Percentiles rank a stretch among this genome's conserved stretches.
Conservation (phyloP, 2,113 vertebrate genomes). For the Spheniscus mendiculus region DNA sequence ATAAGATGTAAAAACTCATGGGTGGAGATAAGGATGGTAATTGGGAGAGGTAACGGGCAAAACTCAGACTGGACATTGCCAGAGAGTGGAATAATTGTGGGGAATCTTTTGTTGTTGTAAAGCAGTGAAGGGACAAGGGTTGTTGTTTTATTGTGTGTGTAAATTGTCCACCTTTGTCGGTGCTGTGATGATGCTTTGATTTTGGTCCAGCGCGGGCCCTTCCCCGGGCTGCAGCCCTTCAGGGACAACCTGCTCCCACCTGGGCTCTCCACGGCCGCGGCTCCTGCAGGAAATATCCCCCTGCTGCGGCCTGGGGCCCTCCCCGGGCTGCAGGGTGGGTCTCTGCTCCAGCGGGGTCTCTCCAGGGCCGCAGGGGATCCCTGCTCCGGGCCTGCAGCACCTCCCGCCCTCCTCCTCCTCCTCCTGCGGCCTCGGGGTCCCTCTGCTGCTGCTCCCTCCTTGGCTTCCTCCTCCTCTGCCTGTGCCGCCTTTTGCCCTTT, state of each 20-base stretch:
- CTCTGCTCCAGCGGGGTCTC: too few species aligned
- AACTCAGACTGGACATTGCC: background rate
- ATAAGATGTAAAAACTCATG: background rate
- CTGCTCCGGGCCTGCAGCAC: too few species aligned
- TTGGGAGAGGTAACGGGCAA: background rate
- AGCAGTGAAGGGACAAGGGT: background rate
- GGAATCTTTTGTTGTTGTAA: background rate
- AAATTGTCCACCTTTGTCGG: background rate
- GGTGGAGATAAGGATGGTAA: background rate
- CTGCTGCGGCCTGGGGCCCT: too few species aligned
- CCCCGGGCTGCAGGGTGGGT: too few species aligned
- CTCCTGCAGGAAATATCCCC: background rate
- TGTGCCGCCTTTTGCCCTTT: too few species aligned
- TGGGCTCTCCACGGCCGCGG: background rate
- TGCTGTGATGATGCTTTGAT: background rate
- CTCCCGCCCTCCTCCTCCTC: too few species aligned
- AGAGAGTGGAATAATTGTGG: background rate
- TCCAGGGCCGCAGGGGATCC: too few species aligned
- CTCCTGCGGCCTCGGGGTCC: too few species aligned
- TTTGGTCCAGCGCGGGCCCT: accelerated
- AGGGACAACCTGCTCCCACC: background rate
- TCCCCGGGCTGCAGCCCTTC: background rate
- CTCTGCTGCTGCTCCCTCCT: too few species aligned
- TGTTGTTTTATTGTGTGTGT: background rate
- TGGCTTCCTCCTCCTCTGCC: too few species aligned